A percentile compares a stretch with the other conserved stretches of the same genome.
Conservation (phyloP, 2,113 vertebrate species). For the Centropus unirufus region DNA sequence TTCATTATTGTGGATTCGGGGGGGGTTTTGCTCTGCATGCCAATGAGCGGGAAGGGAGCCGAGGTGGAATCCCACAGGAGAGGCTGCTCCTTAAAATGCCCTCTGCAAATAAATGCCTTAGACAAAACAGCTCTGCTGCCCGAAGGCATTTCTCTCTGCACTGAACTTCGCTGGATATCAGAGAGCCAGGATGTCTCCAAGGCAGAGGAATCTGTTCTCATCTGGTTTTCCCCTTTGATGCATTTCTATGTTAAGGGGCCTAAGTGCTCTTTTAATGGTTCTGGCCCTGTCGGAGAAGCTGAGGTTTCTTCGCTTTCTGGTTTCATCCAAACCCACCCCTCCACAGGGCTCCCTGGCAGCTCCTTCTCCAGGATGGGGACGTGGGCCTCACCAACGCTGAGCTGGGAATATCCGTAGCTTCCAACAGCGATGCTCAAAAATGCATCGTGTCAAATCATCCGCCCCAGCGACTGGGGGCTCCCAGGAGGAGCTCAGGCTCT, state of each 20-base stretch:
- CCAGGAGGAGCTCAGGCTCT: background rate
- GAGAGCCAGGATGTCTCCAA: background rate
- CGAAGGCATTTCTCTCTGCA: background rate
- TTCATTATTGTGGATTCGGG: background rate
- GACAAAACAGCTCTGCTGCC: background rate
- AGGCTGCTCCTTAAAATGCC: background rate
- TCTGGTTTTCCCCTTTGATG: conserved; percentile 35
- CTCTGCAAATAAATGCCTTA: background rate
- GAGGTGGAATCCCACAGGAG: background rate
- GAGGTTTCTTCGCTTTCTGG: background rate
- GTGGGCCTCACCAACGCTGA: background rate
- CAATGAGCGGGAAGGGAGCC: background rate
- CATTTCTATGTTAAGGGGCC: background rate
- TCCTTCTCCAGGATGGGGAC: background rate
- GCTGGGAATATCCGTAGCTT: background rate
- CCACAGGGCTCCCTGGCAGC: background rate
- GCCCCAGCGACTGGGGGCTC: background rate
- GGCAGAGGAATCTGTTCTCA: conserved; percentile 28
- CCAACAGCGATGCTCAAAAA: background rate
- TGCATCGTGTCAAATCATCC: background rate
- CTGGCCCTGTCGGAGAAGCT: background rate
- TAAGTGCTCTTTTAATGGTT: background rate
- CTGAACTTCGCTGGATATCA: background rate
- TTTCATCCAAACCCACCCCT: background rate
- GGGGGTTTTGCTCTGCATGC: background rate